These are phyloP conservation scores for Ciconia boyciana DNA, from an alignment of 2,113 vertebrate genomes.

Conservation along the genomic window DNA sequence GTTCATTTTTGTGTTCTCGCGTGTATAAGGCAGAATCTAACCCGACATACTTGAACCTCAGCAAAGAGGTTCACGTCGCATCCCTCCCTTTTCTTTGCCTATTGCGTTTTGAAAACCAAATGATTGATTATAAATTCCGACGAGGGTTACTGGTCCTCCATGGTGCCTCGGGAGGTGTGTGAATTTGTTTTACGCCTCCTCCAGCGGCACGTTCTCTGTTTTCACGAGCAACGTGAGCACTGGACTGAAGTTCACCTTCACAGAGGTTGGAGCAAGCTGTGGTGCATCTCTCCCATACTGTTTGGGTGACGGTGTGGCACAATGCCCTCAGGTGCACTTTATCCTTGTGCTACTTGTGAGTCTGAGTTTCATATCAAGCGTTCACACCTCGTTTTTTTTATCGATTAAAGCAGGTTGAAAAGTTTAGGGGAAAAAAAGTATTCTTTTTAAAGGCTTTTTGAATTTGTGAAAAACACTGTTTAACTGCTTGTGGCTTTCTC, in stretches of 20 bases:
- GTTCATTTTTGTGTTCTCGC: neutral
- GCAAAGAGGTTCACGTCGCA: neutral
- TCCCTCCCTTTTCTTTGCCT: neutral
- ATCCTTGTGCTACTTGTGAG: neutral
- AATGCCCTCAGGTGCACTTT: neutral
- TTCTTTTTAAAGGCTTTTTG: neutral
- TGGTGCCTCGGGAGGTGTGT: neutral
- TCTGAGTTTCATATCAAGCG: neutral
- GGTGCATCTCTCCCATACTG: neutral
- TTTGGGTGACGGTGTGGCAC: neutral
- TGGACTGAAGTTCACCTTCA: neutral
- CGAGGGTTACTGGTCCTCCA: neutral
- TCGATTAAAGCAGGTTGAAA: neutral
- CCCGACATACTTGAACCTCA: neutral
- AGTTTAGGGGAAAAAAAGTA: neutral
- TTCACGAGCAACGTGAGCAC: fast-evolving
- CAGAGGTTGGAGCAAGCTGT: neutral
- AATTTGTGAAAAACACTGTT: neutral
- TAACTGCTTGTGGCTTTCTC: neutral
- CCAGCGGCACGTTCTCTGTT: neutral
- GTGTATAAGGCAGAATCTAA: neutral
- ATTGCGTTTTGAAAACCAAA: neutral
- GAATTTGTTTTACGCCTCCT: neutral
- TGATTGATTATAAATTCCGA: neutral
- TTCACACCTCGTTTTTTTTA: neutral